Conservation (phyloP, 2,888 invertebrate genomes). For the Thereva nobilitata region DNA sequence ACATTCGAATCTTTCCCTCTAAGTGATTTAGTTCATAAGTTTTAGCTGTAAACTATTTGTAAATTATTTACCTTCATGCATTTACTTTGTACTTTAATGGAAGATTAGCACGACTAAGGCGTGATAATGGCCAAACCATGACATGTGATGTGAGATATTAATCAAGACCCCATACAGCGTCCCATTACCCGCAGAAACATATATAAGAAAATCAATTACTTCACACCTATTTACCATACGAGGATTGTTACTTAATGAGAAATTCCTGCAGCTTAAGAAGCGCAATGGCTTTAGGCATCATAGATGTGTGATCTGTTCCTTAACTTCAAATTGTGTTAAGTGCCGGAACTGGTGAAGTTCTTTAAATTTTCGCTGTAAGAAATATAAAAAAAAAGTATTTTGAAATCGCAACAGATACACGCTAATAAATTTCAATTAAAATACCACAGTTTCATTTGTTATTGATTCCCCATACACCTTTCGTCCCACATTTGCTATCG, state of each 20-base stretch:
- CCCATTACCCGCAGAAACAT: too few species aligned
- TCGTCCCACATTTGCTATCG: background rate
- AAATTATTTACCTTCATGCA: conserved; percentile 22
- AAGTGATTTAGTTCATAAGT: conserved; percentile 28
- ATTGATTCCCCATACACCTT: conserved; percentile 6
- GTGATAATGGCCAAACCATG: too few species aligned
- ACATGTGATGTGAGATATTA: too few species aligned
- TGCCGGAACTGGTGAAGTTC: conserved; percentile 3
- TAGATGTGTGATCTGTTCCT: too few species aligned
- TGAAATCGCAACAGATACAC: conserved; percentile 8
- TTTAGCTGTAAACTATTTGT: conserved; percentile 23
- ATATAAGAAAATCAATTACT: background rate
- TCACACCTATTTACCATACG: too few species aligned
- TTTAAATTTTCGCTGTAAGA: conserved; percentile 16
- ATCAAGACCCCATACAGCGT: too few species aligned
- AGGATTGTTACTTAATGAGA: background rate
- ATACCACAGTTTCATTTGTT: conserved; percentile 8
- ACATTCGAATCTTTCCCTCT: conserved; percentile 4
- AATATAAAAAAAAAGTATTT: conserved; percentile 3
- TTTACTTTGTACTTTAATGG: background rate
- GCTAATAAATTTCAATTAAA: conserved; percentile 33
- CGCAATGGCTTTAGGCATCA: too few species aligned
- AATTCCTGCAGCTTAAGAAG: background rate
- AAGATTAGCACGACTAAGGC: too few species aligned
- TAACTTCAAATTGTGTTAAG: too few species aligned